Evolutionary conservation across 2,113 vertebrate species (phyloP).

Genomic region (Oncorhynchus clarkii): DNA sequence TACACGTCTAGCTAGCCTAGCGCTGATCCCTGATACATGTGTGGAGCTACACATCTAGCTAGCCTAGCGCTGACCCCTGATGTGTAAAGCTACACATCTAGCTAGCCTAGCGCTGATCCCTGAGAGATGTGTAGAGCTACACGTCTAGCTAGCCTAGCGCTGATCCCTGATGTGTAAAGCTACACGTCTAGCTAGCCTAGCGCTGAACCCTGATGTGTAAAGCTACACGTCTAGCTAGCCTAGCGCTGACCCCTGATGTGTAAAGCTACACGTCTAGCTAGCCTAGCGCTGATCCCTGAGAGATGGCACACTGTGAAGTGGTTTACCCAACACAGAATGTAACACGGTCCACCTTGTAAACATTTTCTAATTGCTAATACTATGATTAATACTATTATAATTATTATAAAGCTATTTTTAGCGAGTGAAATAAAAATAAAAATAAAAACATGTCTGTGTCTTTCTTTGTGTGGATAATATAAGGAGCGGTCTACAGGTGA

Average conservation of each 20-base stretch:
- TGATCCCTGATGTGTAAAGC: conserved; percentile 53
- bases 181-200: conserved; percentile 44
- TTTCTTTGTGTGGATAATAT: not conserved
- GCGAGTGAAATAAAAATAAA: conserved; percentile 67
- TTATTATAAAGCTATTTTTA: conserved; percentile 83
- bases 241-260: too few species aligned
- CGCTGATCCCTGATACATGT: conserved; percentile 31
- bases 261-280: conserved; percentile 4
- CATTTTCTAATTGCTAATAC: conserved; percentile 73
- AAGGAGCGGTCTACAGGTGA: too few species aligned
- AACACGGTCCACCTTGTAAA: conserved; percentile 76
- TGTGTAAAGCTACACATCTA: conserved; percentile 64
- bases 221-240: conserved; percentile 51
- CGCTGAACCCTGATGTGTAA: conserved; percentile 47
- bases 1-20: conserved; percentile 44
- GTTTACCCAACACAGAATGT: conserved; percentile 80
- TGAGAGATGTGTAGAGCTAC: conserved; percentile 63
- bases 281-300: conserved; percentile 57
- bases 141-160: conserved; percentile 34
- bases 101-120: not conserved
- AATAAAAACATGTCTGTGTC: conserved; percentile 48
- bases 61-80: not conserved
- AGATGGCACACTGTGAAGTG: conserved; percentile 81
- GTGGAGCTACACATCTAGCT: conserved; percentile 46
- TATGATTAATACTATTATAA: conserved; percentile 73